Percentiles rank a stretch among this genome's conserved stretches.
Evolutionary conservation across 2,888 invertebrate genomes (phyloP).

Genomic region (Corbicula japonica): DNA sequence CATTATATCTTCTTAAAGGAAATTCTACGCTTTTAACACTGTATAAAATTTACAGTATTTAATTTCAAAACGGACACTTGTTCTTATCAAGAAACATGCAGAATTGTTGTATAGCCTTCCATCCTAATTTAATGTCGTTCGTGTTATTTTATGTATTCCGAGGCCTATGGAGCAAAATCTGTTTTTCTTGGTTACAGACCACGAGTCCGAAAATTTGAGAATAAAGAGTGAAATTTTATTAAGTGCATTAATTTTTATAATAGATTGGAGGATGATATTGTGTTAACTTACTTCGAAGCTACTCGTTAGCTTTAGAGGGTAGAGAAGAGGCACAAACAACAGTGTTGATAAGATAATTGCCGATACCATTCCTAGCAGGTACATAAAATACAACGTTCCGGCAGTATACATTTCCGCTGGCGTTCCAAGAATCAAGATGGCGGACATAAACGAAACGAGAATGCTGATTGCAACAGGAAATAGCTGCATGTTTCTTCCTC

Average conservation of each 20-base stretch:
- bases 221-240: background rate
- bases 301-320: conserved; percentile 76
- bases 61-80: no score
- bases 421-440: conserved; percentile 82
- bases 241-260: background rate
- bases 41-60: no score
- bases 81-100: no score
- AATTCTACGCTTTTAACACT: no score
- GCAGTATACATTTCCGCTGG: conserved; percentile 83
- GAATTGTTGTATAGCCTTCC: no score
- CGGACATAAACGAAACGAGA: conserved; percentile 84
- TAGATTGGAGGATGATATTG: background rate
- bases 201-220: background rate
- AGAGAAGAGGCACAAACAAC: conserved; percentile 76
- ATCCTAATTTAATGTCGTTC: background rate
- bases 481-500: conserved; percentile 78
- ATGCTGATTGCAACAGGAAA: conserved; percentile 82
- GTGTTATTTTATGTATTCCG: background rate
- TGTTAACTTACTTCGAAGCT: conserved; percentile 73
- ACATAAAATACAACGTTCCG: conserved; percentile 78
- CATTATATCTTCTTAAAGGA: no score
- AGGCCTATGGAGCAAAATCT: background rate
- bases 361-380: conserved; percentile 69
- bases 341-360: conserved; percentile 69
- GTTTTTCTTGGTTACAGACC: background rate